Evolutionary conservation across 1,140 invertebrate species (phyloP), one percentile per base, ranked within the genome.

Genomic region (Venustaconcha ellipsiformis): DNA sequence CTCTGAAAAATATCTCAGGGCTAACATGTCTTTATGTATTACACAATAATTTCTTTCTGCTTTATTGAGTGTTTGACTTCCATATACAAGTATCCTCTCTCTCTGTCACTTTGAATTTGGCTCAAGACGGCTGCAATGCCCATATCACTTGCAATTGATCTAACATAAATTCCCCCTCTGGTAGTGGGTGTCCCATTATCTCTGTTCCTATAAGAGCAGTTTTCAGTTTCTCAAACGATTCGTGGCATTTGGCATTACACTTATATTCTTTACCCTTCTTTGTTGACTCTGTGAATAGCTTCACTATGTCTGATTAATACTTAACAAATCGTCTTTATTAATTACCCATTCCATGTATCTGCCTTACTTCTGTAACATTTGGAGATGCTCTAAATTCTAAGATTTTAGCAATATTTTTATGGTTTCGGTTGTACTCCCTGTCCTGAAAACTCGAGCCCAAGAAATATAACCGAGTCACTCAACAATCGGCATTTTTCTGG

Each of bases 1-100:
- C 57, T 76, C 56, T 23, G 75, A 56, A 23, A 37, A 72, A 30
- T 76, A 48, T 17, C 70, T 65, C 14, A 80, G 55, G 17, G 74
- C 82, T 20, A 83, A 77, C 8, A 57, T 14, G 11, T 12, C 57
- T 26, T 71, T 78, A 67, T 30, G 15, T 48, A 18, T 62, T 23
- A 23, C n/a, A 63, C 26, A 66, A 80, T 93, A 59, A 15, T 90
- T 89, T 74, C 83, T 76, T 82, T 93, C 90, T 14, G 89, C 78
- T 23, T 55, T 68, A 55, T 62, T 78, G 11, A 84, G 70, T 13
- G 72, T 37, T 30, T 59, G 58, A 67, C 75, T 80, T 14, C 48
- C 69, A 69, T 78, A 84, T 1, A 79, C 79, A 11, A 83, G 73
- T 0, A 78, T 68, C n/a, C 5, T 37, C 67, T 18, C 58, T 81